Conservation (phyloP, 1,140 invertebrate species). For the Ips nitidus region DNA sequence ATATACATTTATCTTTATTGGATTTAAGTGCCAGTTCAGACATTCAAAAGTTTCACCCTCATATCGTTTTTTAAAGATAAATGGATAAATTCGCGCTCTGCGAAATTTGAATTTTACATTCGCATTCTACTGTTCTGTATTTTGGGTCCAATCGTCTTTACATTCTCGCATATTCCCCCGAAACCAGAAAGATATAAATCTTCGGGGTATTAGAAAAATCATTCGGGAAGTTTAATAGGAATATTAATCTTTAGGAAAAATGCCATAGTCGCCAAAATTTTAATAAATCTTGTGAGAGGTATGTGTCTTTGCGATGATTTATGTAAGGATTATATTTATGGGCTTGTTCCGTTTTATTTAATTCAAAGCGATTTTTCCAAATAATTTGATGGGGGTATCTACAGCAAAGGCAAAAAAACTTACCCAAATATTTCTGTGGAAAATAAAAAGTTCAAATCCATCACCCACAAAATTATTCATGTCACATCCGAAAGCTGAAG, state of each 20-base stretch:
- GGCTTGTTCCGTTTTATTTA: slow-evolving; percentile 12
- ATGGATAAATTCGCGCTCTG: slow-evolving; percentile 33
- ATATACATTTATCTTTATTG: neutral
- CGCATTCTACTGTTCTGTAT: slow-evolving; percentile 25
- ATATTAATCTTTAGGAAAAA: slow-evolving; percentile 36
- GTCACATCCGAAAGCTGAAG: slow-evolving; percentile 32
- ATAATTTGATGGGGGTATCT: no score
- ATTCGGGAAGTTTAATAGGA: slow-evolving; percentile 35
- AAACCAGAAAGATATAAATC: slow-evolving; percentile 31
- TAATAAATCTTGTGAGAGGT: slow-evolving; percentile 28
- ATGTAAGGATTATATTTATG: slow-evolving; percentile 32
- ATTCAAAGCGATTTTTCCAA: neutral
- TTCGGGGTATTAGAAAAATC: slow-evolving; percentile 35
- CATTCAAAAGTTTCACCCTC: neutral
- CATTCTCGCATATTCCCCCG: slow-evolving; percentile 26
- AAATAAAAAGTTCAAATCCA: slow-evolving; percentile 6
- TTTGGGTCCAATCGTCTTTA: slow-evolving; percentile 27
- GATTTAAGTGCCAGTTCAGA: neutral
- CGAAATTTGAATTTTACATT: slow-evolving; percentile 31
- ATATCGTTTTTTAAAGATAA: slow-evolving; percentile 30
- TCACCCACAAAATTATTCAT: slow-evolving; percentile 31
- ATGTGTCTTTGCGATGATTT: slow-evolving; percentile 28
- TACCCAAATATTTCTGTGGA: no score
- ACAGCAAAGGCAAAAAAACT: neutral
- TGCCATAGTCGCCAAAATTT: slow-evolving; percentile 35